Evolutionary conservation across 2,888 invertebrate genomes (phyloP), one percentile per base, ranked within the genome.

Genomic region (Tachina lurida): DNA sequence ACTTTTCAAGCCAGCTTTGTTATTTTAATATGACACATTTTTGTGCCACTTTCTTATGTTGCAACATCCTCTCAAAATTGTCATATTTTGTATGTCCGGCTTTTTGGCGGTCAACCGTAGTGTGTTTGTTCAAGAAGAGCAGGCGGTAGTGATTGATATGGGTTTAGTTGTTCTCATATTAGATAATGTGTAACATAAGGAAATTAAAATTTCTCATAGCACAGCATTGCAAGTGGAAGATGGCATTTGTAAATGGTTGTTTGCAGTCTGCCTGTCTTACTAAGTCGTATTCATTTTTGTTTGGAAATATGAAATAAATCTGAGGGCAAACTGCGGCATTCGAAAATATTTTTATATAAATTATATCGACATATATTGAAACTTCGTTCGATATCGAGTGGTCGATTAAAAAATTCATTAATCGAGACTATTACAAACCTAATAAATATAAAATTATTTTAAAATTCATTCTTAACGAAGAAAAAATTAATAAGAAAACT

Each of bases 1-100:
- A 62, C 45, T 62, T 63, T 60, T 54, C 19, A 47, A 63, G 47
- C 70, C 68, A n/a, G 41, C 70, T 84, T 31, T 78, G 84, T 77
- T 83, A 45, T 86, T 75, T 80, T 86, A 83, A 83, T 80, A 73
- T 83, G 86, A 86, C 79, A 86, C 60, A 84, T 86, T 86, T 83
- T 63, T 52, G 8, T 84, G 86, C 45, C 86, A 76, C 83, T 56
- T 79, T 80, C 67, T 71, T 45, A 47, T 79, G 62, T 78, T 86
- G 86, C 83, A 74, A 49, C 65, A 58, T 82, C 68, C 63, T 81
- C 45, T 65, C 45, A 31, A 49, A 12, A 7, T 54, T 54, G 17
- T 73, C 9, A 54, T 31, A 4, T 54, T 52, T 63, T 63, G 65
- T 56, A 83, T 84, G 86, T 86, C 86, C 86, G 86, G 79, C 83